Conservation (phyloP, 2,797 vertebrate genomes). For the Phataginus tricuspis region DNA sequence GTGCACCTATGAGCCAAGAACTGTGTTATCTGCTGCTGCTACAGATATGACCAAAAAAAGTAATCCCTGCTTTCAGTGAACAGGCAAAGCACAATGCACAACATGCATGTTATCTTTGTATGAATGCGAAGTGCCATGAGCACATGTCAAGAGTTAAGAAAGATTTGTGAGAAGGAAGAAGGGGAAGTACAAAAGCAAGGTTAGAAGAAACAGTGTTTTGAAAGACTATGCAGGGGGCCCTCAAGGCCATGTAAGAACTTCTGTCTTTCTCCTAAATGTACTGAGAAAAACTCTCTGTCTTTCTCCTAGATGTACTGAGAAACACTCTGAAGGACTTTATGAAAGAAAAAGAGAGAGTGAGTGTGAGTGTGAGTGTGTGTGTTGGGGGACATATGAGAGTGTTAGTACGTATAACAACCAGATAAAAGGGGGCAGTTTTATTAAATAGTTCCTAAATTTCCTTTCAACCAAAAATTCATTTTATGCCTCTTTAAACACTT, state of each 20-base stretch:
- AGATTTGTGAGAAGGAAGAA: neutral
- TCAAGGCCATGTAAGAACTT: neutral
- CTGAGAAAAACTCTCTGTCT: neutral
- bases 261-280: neutral
- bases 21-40: neutral
- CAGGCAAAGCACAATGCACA: neutral
- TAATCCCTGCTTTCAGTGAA: neutral
- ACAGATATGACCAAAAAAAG: neutral
- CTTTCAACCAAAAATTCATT: conserved; percentile 12
- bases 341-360: neutral
- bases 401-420: neutral
- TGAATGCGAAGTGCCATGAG: neutral
- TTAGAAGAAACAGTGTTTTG: neutral
- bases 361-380: neutral
- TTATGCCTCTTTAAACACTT: neutral
- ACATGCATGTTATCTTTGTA: neutral
- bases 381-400: neutral
- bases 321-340: neutral
- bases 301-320: neutral
- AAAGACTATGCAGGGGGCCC: neutral
- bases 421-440: neutral
- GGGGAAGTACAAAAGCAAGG: neutral
- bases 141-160: neutral
- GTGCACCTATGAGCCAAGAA: neutral
- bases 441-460: conserved; percentile 4